A percentile compares a stretch with the other conserved stretches of the same genome.
Evolutionary conservation across 2,888 invertebrate species (phyloP).

Genomic region (Pollenia labialis): DNA sequence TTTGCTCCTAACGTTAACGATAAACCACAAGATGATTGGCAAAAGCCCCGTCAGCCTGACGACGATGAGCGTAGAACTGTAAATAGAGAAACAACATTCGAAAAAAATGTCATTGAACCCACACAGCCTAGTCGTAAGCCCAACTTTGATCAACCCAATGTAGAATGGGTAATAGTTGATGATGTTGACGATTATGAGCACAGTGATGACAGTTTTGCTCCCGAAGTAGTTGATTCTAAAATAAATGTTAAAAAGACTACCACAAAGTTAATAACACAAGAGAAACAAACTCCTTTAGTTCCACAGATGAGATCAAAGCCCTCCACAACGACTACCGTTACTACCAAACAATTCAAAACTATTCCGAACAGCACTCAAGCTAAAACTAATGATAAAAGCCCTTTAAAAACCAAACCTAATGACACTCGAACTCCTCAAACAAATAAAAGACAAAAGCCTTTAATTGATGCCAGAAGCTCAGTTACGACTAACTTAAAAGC

Average conservation of each 20-base stretch:
- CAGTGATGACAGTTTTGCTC: conserved; percentile 18
- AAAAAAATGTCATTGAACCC: conserved; percentile 66
- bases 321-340: conserved; percentile 27
- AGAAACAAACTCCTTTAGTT: conserved; percentile 36
- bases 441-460: conserved; percentile 41
- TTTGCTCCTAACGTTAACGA: conserved; percentile 59
- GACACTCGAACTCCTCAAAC: conserved; percentile 19
- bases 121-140: conserved; percentile 31
- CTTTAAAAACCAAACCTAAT: conserved; percentile 30
- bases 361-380: not conserved
- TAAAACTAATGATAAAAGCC: conserved; percentile 34
- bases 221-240: conserved; percentile 56
- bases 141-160: conserved; percentile 29
- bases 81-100: conserved; percentile 78
- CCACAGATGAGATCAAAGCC: conserved; percentile 16
- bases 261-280: conserved; percentile 59
- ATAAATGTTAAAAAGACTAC: conserved; percentile 44
- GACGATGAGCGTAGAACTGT: conserved; percentile 77
- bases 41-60: conserved; percentile 71
- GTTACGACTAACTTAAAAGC: not conserved
- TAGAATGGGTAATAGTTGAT: conserved; percentile 57
- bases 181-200: conserved; percentile 44
- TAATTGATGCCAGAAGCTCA: conserved; percentile 30
- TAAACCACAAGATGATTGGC: conserved; percentile 63
- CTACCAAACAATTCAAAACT: conserved; percentile 14